Conservation (phyloP, 2,797 vertebrate species). For the Eleutherodactylus coqui region DNA sequence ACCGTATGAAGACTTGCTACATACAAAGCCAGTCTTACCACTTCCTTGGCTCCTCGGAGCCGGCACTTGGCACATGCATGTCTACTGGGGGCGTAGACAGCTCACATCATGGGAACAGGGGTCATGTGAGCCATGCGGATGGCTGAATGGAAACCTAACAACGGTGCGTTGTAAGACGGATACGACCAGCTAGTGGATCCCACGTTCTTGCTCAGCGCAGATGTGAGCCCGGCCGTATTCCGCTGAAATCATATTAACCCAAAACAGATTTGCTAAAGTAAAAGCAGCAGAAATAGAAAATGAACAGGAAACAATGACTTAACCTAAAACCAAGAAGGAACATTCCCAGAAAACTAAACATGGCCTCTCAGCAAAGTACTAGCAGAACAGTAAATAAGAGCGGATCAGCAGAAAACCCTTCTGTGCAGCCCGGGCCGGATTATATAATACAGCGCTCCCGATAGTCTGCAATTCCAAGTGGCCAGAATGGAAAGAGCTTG, state of each 20-base stretch:
- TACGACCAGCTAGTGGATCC: too few species aligned
- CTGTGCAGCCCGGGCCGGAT: neutral
- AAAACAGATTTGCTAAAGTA: neutral
- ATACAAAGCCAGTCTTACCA: neutral
- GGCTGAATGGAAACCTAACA: too few species aligned
- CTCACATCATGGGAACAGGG: too few species aligned
- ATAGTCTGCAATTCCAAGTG: neutral
- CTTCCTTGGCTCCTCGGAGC: too few species aligned
- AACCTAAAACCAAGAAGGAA: neutral
- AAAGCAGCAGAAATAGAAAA: neutral
- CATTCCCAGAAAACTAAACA: neutral
- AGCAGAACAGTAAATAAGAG: neutral
- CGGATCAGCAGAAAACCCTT: neutral
- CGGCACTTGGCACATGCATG: too few species aligned
- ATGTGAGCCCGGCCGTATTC: neutral
- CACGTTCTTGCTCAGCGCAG: too few species aligned
- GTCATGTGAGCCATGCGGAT: too few species aligned
- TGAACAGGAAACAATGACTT: neutral
- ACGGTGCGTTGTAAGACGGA: too few species aligned
- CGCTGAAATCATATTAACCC: neutral
- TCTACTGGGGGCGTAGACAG: too few species aligned
- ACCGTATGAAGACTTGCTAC: neutral
- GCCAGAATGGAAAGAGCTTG: slow-evolving; percentile 16
- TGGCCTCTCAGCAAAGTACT: too few species aligned
- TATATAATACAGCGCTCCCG: neutral